Percentiles rank a stretch among this genome's conserved stretches.
Evolutionary conservation across 2,113 vertebrate species (phyloP).

Genomic region (Gorilla gorilla): DNA sequence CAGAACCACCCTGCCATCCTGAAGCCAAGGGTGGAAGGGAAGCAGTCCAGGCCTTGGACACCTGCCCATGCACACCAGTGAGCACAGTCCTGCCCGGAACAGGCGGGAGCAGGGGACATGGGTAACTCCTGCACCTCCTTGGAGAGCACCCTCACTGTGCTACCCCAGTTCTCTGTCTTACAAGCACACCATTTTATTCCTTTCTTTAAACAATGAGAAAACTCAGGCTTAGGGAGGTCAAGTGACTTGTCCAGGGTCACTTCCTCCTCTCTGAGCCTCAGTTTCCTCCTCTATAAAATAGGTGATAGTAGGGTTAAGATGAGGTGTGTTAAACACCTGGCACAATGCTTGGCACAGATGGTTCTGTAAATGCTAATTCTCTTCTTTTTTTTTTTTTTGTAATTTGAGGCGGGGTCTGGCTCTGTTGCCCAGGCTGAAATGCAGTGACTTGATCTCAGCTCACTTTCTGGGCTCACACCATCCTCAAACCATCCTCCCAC

Average conservation of each 20-base stretch:
- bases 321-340: no score
- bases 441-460: no score
- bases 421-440: no score
- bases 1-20: neutral
- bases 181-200: neutral
- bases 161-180: neutral
- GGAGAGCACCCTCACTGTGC: neutral
- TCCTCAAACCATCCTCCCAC: no score
- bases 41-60: neutral
- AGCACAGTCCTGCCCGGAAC: fast-evolving
- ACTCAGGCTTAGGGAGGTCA: neutral
- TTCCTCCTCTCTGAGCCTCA: neutral
- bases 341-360: no score
- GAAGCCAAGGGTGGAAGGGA: neutral
- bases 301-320: neutral
- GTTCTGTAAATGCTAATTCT: fast-evolving
- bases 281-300: neutral
- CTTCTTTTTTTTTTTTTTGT: neutral
- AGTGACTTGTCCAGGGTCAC: neutral
- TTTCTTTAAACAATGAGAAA: neutral
- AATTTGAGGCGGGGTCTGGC: no score
- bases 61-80: fast-evolving
- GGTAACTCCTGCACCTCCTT: neutral
- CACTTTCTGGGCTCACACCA: no score
- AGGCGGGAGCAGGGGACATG: neutral